These are phyloP conservation scores for Hippocampus barbouri DNA, from an alignment of 2,113 vertebrate genomes.

Conservation along the genomic window DNA sequence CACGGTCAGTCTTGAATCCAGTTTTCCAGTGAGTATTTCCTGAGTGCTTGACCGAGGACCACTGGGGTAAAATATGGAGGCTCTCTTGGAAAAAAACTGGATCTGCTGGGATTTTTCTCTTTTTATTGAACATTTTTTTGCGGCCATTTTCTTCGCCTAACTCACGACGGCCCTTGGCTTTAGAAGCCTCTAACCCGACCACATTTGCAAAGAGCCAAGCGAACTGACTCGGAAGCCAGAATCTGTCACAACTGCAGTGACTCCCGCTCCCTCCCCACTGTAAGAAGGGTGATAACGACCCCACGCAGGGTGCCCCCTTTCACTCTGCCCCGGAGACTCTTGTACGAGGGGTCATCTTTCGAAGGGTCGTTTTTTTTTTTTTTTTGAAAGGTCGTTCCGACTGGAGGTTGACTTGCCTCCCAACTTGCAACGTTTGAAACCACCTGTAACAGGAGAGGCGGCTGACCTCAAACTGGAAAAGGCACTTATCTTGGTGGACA, in stretches of 20 bases:
- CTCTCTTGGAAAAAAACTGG: background rate
- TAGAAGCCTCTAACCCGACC: background rate
- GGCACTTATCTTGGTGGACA: no score
- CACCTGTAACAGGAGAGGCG: background rate
- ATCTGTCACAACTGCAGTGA: background rate
- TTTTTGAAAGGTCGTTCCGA: background rate
- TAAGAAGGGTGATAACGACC: background rate
- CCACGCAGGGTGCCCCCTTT: background rate
- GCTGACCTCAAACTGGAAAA: background rate
- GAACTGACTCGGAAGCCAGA: background rate
- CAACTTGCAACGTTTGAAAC: background rate
- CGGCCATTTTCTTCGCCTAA: background rate
- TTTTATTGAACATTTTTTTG: background rate
- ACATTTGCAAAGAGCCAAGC: background rate
- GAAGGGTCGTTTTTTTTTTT: background rate
- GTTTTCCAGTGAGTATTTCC: constrained; percentile 52
- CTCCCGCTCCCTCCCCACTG: background rate
- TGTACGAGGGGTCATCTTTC: background rate
- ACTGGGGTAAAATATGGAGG: constrained; percentile 4
- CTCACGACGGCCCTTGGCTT: background rate
- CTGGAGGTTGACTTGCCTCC: background rate
- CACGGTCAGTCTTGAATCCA: constrained; percentile 56
- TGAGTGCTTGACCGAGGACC: constrained; percentile 26
- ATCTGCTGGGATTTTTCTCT: constrained; percentile 5
- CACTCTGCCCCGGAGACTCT: background rate